A percentile compares a stretch with the other conserved stretches of the same genome.
These are phyloP conservation scores for Gnathochromis pfefferi DNA, from an alignment of 2,113 vertebrate species.

Conservation along the genomic window DNA sequence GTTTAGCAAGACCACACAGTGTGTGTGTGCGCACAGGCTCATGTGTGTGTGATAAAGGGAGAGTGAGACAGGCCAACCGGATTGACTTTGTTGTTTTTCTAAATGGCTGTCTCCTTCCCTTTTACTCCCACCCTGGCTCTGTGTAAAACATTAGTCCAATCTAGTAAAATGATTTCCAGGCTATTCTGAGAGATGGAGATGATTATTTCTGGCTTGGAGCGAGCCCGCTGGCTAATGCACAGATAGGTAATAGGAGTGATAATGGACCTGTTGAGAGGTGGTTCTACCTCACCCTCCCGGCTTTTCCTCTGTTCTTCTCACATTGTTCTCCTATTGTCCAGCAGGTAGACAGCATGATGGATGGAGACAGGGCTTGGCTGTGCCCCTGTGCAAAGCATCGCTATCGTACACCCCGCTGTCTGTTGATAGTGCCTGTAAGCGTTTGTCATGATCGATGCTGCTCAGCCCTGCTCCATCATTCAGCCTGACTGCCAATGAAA, in stretches of 20 bases:
- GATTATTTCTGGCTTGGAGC: constrained; percentile 22
- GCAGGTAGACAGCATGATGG: constrained; percentile 52
- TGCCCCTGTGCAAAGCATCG: not conserved
- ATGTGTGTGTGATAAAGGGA: not conserved
- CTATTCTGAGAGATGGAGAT: constrained; percentile 29
- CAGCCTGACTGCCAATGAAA: constrained; percentile 50
- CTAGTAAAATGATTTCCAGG: constrained; percentile 47
- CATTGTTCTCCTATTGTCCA: constrained; percentile 39
- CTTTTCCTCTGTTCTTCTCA: constrained; percentile 13
- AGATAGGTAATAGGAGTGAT: constrained; percentile 36
- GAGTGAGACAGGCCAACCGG: constrained; percentile 6
- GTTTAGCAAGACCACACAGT: constrained; percentile 58
- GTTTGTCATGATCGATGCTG: constrained; percentile 47
- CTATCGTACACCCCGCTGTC: constrained; percentile 18
- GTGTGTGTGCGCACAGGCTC: not conserved
- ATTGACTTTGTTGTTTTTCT: constrained; percentile 41
- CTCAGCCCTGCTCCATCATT: constrained; percentile 47
- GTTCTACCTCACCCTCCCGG: not conserved
- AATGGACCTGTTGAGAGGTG: constrained; percentile 47
- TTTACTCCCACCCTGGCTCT: not conserved
- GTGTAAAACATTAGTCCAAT: constrained; percentile 34
- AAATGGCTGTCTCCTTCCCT: constrained; percentile 23
- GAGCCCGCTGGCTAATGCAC: constrained; percentile 3
- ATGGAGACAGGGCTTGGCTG: constrained; percentile 29
- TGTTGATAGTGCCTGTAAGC: constrained; percentile 33